Base-by-base conservation (phyloP, 2,113 vertebrate species). In the Stercorarius parasiticus region DNA sequence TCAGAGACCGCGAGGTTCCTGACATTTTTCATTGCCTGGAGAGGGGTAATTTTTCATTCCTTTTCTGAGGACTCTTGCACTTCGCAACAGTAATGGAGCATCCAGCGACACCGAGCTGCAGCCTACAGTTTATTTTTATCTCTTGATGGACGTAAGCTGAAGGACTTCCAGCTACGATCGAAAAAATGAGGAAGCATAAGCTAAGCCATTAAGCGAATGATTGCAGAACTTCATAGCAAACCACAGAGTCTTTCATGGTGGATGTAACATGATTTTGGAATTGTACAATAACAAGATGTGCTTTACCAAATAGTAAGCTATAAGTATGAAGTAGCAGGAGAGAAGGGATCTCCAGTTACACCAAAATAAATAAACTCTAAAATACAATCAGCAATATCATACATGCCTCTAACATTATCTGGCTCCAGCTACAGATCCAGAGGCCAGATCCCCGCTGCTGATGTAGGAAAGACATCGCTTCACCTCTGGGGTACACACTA, bases 31-130 rank as follows among this genome's bases (percentile, higher is more conserved):
- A 94, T 43, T 86, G 70, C 72, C 86, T 83, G 93, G 38, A 96
- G 74, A 94, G 83, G 80, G 42, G 71, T 80, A 74, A 96, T 97
- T 97, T 97, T 96, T 97, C 95, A 97, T 52, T 71, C 72, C 83
- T 91, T 90, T 96, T 82, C 93, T 45, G 78, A 95, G 82, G 70
- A 90, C 79, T 81, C 95, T 56, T 67, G 74, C 59, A 29, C 25
- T 93, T 86, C 1, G 0, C 64, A 88, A 43, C 56, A 69, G 76
- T 74, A 96, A 95, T 65, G 88, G 86, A 94, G 70, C 88, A 93
- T 81, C 86, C 86, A 72, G 81, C 91, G 65, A 74, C 71, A 66
- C 8, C 0, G 5, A 78, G 82, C 52, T 79, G 73, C 55, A 92
- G 74, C 53, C 56, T 13, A 26, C 21, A 26, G 91, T 95, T 94